Evolutionary conservation across 2,888 invertebrate species (phyloP), one percentile per base, ranked within the genome.

Genomic region (Amphipoea oculea): DNA sequence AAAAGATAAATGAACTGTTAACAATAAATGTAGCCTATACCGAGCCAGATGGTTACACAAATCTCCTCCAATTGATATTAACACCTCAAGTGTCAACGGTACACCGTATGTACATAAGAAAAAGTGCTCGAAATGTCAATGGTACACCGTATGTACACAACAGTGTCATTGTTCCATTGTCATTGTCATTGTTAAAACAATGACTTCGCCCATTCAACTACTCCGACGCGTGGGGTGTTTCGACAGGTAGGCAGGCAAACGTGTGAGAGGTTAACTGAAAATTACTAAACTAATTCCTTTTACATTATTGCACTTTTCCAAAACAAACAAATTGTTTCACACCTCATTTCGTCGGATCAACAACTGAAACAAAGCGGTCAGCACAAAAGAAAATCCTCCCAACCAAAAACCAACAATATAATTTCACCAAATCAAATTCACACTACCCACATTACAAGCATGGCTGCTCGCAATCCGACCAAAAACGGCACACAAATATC

Each of bases 401-500:
- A 45, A n/a, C 20, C 36, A 74, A 79, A 74, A 78, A 45, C 54
- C 36, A 75, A 84, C 66, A 73, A 48, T 42, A 75, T 67, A 81
- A 85, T 85, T 75, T 54, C 12, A 65, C 69, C 66, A 77, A 85
- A 83, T 83, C 73, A 80, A 67, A 86, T 80, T 67, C n/a, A 69
- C 82, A 73, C 78, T 70, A 76, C 36, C 75, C 69, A 63, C 76
- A 88, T 88, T 78, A 86, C 74, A 86, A 40, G 76, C 82, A 63
- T 69, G 57, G 66, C 29, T 79, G 76, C 76, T 70, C 80, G 68
- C 86, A 84, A 73, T 79, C 79, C 68, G 11, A 78, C 86, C 82
- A 36, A 73, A 82, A 86, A 76, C 81, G 75, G 80, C 73, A 45
- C 86, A 75, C 83, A 85, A 88, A 88, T 88, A 89, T 86, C 77